Conservation (phyloP, 2,888 invertebrate species). For the Fissipunctia ypsillon region DNA sequence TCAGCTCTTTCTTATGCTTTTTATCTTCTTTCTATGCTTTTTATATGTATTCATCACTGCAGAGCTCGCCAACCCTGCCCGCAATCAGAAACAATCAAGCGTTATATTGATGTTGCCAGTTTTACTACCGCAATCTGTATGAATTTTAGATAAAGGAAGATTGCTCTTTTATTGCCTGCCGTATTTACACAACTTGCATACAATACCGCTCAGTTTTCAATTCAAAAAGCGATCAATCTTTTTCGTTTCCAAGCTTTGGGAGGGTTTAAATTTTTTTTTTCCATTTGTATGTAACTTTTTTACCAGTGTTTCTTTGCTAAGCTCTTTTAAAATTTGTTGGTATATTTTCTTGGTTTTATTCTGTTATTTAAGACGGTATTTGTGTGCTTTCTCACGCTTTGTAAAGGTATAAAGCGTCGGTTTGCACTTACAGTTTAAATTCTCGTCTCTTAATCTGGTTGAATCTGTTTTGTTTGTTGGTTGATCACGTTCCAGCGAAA, state of each 20-base stretch:
- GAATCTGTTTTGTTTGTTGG: constrained; percentile 31
- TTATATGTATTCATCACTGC: constrained; percentile 41
- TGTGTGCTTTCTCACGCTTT: constrained; percentile 38
- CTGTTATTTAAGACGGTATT: constrained; percentile 21
- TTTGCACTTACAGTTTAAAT: constrained; percentile 36
- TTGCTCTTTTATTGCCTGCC: constrained; percentile 68
- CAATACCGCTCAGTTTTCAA: constrained; percentile 34
- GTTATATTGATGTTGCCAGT: constrained; percentile 74
- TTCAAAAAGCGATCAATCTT: constrained; percentile 46
- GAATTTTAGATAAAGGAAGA: constrained; percentile 80
- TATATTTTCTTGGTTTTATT: constrained; percentile 21
- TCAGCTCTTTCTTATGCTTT: neutral
- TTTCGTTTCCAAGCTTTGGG: constrained; percentile 16
- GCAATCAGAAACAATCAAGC: constrained; percentile 78
- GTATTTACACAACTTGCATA: constrained; percentile 54
- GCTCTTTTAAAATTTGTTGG: constrained; percentile 24
- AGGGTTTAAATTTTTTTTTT: constrained; percentile 25
- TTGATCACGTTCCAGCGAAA: constrained; percentile 3
- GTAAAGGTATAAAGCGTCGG: constrained; percentile 21
- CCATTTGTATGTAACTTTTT: constrained; percentile 18
- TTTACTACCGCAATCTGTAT: constrained; percentile 80
- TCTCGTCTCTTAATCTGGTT: constrained; percentile 27
- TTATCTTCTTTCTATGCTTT: neutral
- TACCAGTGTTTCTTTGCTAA: constrained; percentile 33
- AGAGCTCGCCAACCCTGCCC: constrained; percentile 57